These are phyloP conservation scores for Leptinotarsa undecemlineata DNA, from an alignment of 1,140 invertebrate genomes.

Conservation along the genomic window DNA sequence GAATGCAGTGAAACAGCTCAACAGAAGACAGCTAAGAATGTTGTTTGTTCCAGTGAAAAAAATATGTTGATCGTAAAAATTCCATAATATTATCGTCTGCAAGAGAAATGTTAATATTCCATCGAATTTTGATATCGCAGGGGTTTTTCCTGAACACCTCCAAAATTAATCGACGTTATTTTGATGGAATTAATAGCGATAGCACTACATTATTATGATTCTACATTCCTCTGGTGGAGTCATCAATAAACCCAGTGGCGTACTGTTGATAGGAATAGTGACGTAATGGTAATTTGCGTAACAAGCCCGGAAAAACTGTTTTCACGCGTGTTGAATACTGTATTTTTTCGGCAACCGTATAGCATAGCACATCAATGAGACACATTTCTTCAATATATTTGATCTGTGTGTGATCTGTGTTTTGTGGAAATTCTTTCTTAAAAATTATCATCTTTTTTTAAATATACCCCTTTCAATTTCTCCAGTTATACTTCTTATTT, in stretches of 20 bases:
- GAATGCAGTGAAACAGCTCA: neutral
- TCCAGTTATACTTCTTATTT: no score
- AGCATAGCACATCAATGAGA: no score
- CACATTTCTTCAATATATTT: no score
- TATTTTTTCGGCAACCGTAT: no score
- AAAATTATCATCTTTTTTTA: no score
- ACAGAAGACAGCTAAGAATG: neutral
- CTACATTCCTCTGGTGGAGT: neutral
- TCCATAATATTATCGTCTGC: neutral
- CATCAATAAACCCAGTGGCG: neutral
- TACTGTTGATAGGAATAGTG: neutral
- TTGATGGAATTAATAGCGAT: neutral
- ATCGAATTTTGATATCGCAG: neutral
- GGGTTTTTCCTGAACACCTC: slow-evolving; percentile 5
- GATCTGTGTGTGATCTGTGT: no score
- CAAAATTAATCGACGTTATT: neutral
- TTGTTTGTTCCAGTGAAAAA: neutral
- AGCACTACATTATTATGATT: no score
- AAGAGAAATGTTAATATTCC: neutral
- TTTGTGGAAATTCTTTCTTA: no score
- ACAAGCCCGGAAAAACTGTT: no score
- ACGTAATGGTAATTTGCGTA: no score
- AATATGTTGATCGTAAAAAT: neutral
- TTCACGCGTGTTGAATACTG: no score
- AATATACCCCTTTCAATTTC: no score